phyloP scores from a whole-genome alignment of 2,797 vertebrate genomes.

The Pangasius larnaudii region DNA sequence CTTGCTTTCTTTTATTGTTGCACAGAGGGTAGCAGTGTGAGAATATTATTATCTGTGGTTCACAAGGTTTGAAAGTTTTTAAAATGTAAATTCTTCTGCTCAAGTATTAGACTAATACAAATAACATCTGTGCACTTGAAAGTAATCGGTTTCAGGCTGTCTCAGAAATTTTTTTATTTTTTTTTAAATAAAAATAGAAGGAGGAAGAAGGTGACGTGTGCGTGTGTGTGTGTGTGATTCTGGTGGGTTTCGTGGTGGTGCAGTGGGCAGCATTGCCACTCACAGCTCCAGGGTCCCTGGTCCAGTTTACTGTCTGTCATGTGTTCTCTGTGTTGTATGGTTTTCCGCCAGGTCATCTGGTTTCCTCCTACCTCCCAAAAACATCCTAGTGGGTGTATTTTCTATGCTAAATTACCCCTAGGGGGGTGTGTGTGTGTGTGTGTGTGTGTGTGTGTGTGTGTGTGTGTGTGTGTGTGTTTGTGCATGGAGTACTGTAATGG shows the following conservation, averaged over 20 bases:
- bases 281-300: background rate
- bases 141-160: conserved; percentile 70
- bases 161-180: conserved; percentile 26
- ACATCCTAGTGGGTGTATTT: background rate
- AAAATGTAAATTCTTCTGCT: conserved; percentile 70
- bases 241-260: background rate
- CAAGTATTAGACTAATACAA: conserved; percentile 73
- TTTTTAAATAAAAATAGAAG: too few species aligned
- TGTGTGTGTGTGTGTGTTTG: background rate
- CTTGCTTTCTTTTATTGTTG: conserved; percentile 51
- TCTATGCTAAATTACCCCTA: background rate
- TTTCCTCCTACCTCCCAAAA: background rate
- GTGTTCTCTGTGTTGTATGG: background rate
- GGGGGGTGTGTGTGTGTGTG: background rate
- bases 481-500: background rate
- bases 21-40: conserved; percentile 54
- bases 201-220: background rate
- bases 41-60: conserved; percentile 55
- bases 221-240: background rate
- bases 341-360: background rate
- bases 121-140: conserved; percentile 74
- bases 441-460: background rate
- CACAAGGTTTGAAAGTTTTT: conserved; percentile 59
- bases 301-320: background rate
- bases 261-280: background rate